phyloP scores from a whole-genome alignment of 2,888 invertebrate genomes.

The Neoaliturus tenellus region DNA sequence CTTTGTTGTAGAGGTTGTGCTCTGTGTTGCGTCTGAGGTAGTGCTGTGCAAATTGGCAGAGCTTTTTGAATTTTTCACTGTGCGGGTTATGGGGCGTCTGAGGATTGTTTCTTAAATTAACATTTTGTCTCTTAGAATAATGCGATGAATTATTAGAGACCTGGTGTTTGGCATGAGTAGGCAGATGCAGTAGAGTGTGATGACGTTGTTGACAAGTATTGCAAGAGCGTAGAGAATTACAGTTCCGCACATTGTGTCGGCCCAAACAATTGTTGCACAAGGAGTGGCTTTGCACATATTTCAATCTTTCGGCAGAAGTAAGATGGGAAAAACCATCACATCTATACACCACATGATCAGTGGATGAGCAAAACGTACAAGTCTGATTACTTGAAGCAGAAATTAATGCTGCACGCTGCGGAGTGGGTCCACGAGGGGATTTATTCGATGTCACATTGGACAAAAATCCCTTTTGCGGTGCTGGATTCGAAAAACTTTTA shows the following conservation, averaged over 20 bases:
- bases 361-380: not conserved
- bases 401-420: no score
- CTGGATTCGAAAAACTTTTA: not conserved
- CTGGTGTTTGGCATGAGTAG: not conserved
- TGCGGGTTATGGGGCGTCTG: not conserved
- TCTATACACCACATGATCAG: not conserved
- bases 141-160: not conserved
- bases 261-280: not conserved
- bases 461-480: no score
- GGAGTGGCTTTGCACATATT: not conserved
- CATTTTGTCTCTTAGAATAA: not conserved
- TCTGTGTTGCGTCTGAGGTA: not conserved
- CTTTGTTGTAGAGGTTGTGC: not conserved
- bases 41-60: not conserved
- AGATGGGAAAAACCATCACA: not conserved
- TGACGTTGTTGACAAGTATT: not conserved
- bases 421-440: no score
- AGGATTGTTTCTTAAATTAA: not conserved
- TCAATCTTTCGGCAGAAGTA: not conserved
- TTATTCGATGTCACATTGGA: no score
- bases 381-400: not conserved
- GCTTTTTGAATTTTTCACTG: not conserved
- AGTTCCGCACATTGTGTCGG: not conserved
- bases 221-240: not conserved
- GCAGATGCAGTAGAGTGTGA: not conserved